A percentile compares a stretch with the other conserved stretches of the same genome.
Evolutionary conservation across 2,888 invertebrate species (phyloP).

Genomic region (Dynastes tityus): DNA sequence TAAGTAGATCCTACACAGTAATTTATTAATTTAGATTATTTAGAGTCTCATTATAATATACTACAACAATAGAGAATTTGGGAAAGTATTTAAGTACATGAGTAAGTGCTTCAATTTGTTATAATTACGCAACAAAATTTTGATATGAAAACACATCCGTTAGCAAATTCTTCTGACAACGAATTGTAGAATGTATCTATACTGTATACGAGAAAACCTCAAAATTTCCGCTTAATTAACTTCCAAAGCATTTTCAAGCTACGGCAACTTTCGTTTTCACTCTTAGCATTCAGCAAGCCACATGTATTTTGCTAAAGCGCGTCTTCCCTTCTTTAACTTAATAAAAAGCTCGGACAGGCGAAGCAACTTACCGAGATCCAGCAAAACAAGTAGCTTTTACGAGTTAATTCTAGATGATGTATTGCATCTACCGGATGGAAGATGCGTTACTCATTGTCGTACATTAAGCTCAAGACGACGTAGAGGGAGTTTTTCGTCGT

Average conservation of each 20-base stretch:
- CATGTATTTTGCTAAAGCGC: background rate
- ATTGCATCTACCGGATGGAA: slow-evolving; percentile 36
- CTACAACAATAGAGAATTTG: no score
- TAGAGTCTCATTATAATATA: no score
- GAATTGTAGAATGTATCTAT: no score
- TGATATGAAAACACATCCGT: no score
- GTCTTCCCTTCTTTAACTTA: slow-evolving; percentile 17
- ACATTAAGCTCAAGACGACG: slow-evolving; percentile 38
- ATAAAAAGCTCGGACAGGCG: slow-evolving; percentile 11
- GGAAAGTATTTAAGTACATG: no score
- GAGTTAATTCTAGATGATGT: slow-evolving; percentile 46
- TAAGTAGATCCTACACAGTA: no score
- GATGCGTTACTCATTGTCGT: slow-evolving; percentile 43
- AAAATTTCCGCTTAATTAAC: slow-evolving; percentile 4
- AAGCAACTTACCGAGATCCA: slow-evolving; percentile 22
- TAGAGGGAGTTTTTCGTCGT: slow-evolving; percentile 9
- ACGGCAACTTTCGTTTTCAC: background rate
- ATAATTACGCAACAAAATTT: no score
- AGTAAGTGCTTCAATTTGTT: no score
- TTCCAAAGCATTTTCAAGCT: slow-evolving; percentile 2
- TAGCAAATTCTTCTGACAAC: no score
- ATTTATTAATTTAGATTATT: no score
- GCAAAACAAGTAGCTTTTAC: slow-evolving; percentile 37
- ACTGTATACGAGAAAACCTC: background rate
- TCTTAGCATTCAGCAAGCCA: background rate